These are phyloP conservation scores for Lamprotornis superbus DNA, from an alignment of 2,113 vertebrate genomes.

Conservation along the genomic window DNA sequence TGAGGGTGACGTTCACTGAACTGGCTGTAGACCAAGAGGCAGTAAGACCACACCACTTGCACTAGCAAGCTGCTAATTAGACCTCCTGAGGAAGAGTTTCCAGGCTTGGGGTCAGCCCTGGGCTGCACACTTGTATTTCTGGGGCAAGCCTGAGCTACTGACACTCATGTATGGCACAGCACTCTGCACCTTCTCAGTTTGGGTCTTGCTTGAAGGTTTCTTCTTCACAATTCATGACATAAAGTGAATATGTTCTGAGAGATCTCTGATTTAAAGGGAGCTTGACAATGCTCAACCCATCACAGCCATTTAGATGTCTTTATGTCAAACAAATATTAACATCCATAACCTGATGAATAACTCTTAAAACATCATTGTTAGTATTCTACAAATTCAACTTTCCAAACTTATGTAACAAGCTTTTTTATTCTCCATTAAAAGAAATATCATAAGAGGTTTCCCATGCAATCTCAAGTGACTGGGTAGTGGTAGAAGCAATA, in stretches of 20 bases:
- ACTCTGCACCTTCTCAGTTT: background rate
- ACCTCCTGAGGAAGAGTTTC: background rate
- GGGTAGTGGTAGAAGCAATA: background rate
- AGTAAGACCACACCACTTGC: background rate
- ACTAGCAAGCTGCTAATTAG: background rate
- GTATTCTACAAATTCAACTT: background rate
- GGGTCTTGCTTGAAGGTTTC: background rate
- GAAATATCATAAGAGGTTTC: background rate
- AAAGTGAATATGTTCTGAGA: background rate
- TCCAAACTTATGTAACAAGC: background rate
- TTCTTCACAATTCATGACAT: background rate
- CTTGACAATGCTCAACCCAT: background rate
- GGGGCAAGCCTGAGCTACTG: background rate
- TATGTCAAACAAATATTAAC: background rate
- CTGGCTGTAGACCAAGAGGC: background rate
- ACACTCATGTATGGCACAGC: rapidly evolving
- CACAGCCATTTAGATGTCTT: background rate
- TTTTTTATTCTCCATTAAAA: background rate
- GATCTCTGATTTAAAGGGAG: background rate
- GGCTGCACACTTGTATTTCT: background rate
- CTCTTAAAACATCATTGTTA: background rate
- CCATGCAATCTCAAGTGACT: background rate
- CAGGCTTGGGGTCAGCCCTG: background rate
- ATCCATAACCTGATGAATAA: background rate
- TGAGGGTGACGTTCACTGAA: background rate